Evolutionary conservation across 2,797 vertebrate species (phyloP), one percentile per base, ranked within the genome.

Genomic region (Rallus crepitans): DNA sequence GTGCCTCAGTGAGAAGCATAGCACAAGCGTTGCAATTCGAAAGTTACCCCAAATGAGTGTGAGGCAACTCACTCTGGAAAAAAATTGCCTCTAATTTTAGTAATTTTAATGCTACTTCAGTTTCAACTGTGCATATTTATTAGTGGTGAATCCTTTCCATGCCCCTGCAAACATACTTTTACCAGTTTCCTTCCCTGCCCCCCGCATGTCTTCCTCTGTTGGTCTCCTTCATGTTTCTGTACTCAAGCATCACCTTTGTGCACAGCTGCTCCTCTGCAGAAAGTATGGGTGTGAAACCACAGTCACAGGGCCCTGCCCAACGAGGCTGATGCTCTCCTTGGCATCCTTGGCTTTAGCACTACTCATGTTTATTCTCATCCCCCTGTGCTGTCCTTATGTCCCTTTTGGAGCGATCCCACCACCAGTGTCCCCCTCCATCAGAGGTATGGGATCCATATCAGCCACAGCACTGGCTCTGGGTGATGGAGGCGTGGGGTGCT

Each of bases 391-490:
- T 18, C 40, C 11, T 31, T 23, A 5, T 3, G 35, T 33, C 12
- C 35, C 31, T 77, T 68, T 21, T 59, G 71, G 21, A 50, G 57
- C 4, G 28, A 12, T 55, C 33, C 18, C 45, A 31, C 11, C 2
- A 1, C 56, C 52, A 24, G 15, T 7, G 5, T 47, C 50, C 28
- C 8, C 6, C 47, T 12, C 13, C 8, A 15, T 39, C 42, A 35
- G 57, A 30, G 57, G 57, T 33, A 31, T 17, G 21, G 40, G 52
- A 21, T 15, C 12, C 50, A 6, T 2, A 3, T 76, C 66, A 70
- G 21, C 47, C 9, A 3, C 56, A 39, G 57, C 0, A 0, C 2
- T 75, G 48, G 31, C 53, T 82, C 25, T 1, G 7, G 31, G 40
- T 16, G 47, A 11, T 68, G 23, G 23, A 6, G 70, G 7, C 11